phyloP scores from a whole-genome alignment of 2,888 invertebrate species.

The Apodemia hepburni region DNA sequence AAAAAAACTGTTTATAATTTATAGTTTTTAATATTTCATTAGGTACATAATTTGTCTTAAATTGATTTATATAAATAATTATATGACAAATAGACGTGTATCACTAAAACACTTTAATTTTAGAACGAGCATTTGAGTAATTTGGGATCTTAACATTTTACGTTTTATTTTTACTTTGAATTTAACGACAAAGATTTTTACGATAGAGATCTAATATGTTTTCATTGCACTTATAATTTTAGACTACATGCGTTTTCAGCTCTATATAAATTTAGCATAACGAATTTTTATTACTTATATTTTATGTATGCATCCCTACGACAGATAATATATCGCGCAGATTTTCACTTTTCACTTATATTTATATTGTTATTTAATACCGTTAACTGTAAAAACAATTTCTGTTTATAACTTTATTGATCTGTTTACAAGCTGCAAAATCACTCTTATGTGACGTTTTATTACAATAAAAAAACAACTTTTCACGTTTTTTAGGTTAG shows the following conservation, averaged over 20 bases:
- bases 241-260: too few relatives aligned
- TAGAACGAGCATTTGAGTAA: too few relatives aligned
- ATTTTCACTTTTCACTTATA: background rate
- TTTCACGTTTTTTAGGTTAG: background rate
- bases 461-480: slow-evolving; percentile 4
- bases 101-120: too few relatives aligned
- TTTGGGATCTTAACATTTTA: too few relatives aligned
- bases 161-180: background rate
- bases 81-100: too few relatives aligned
- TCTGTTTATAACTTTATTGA: slow-evolving; percentile 51
- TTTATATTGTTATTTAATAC: background rate
- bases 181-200: background rate
- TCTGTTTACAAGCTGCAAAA: slow-evolving; percentile 65
- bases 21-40: too few relatives aligned
- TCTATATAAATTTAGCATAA: too few relatives aligned
- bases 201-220: background rate
- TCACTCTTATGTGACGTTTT: slow-evolving; percentile 31
- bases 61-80: too few relatives aligned
- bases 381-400: background rate
- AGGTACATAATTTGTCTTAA: too few relatives aligned
- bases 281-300: too few relatives aligned
- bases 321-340: background rate
- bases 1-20: too few relatives aligned
- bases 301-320: too few relatives aligned
- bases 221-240: background rate